Evolutionary conservation across 2,797 vertebrate genomes (phyloP).

Genomic region (Clarias pachynema): DNA sequence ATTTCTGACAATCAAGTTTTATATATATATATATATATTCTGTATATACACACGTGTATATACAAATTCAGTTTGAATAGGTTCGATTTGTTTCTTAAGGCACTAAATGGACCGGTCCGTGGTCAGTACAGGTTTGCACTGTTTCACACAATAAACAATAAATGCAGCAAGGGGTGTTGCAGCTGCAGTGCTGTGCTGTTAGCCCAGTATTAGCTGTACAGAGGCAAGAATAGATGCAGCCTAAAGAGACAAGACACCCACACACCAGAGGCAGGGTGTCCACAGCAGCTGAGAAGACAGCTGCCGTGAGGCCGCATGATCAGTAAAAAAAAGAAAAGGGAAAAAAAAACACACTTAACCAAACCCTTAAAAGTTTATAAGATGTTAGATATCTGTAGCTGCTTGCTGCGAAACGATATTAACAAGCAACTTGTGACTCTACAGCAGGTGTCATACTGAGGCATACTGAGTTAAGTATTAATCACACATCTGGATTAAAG

Average conservation of each 20-base stretch:
- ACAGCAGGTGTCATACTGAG: not conserved
- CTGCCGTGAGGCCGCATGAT: slow-evolving; percentile 41
- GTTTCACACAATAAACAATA: slow-evolving; percentile 15
- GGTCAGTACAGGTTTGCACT: not conserved
- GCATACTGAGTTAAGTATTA: not conserved
- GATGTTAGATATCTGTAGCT: slow-evolving; percentile 16
- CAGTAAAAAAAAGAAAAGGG: slow-evolving; percentile 1
- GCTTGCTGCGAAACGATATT: not conserved
- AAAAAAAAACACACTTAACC: not conserved
- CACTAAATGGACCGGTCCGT: not conserved
- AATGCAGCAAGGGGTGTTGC: slow-evolving; percentile 46
- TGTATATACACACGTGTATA: not conserved
- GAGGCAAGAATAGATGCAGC: slow-evolving; percentile 36
- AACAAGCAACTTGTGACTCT: not conserved
- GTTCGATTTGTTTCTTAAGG: not conserved
- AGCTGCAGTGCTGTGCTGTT: slow-evolving; percentile 40
- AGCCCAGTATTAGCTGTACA: slow-evolving; percentile 21
- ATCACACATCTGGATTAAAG: not conserved
- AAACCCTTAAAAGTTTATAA: slow-evolving; percentile 35
- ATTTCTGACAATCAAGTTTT: not conserved
- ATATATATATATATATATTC: too few relatives aligned
- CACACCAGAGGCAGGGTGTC: slow-evolving; percentile 37
- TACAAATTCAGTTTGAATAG: not conserved
- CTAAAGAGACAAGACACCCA: slow-evolving; percentile 45
- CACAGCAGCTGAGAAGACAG: slow-evolving; percentile 47